These are phyloP conservation scores for Cephus spinipes DNA, from an alignment of 2,888 invertebrate species.

Conservation along the genomic window DNA sequence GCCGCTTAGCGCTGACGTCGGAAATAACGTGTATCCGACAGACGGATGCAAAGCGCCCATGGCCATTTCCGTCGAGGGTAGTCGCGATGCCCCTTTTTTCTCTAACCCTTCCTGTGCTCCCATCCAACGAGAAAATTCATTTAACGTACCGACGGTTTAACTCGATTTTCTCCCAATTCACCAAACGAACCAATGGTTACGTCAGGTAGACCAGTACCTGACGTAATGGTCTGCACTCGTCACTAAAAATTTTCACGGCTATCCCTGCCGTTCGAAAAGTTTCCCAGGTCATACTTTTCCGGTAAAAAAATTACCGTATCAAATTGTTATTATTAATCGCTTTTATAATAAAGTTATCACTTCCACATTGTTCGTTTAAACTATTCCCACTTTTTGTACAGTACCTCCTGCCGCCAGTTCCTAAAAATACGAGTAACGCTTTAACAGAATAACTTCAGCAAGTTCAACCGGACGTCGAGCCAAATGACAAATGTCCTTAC, in stretches of 20 bases:
- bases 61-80: background rate
- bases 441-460: background rate
- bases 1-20: background rate
- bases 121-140: background rate
- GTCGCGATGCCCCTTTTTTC: background rate
- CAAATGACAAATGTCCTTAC: no score
- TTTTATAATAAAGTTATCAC: no score
- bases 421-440: background rate
- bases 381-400: background rate
- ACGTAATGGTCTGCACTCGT: background rate
- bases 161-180: background rate
- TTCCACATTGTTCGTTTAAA: background rate
- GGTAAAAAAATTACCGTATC: background rate
- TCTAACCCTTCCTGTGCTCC: background rate
- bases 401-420: background rate
- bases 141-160: background rate
- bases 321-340: no score
- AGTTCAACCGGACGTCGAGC: no score
- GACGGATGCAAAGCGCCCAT: background rate
- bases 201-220: background rate
- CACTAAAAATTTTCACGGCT: background rate
- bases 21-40: background rate
- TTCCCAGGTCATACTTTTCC: background rate
- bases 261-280: background rate
- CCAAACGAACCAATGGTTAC: background rate